phyloP scores from a whole-genome alignment of 2,113 vertebrate genomes.

The Epinephelus lanceolatus region DNA sequence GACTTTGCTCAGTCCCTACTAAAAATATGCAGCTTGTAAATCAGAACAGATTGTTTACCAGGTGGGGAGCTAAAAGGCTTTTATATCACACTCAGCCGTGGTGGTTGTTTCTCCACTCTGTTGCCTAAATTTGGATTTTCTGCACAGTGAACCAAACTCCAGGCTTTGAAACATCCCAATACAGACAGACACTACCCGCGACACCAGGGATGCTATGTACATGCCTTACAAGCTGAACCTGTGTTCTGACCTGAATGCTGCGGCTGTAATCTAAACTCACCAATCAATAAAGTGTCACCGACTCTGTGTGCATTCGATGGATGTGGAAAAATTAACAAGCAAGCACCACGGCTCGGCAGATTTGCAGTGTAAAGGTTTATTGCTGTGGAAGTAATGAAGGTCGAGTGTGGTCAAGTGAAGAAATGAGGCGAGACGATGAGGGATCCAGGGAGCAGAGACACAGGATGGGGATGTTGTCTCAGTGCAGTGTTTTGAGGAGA shows the following conservation, averaged over 20 bases:
- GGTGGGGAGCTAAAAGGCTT: background rate
- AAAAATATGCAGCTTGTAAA: background rate
- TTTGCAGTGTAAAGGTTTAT: slow-evolving; percentile 16
- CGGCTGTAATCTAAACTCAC: slow-evolving; percentile 25
- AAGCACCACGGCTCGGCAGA: slow-evolving; percentile 10
- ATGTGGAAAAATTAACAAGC: slow-evolving; percentile 32
- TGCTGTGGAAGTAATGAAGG: slow-evolving; percentile 34
- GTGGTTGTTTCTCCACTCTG: background rate
- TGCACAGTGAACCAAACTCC: background rate
- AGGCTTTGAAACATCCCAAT: background rate
- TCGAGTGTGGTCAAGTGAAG: slow-evolving; percentile 25
- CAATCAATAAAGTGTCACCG: slow-evolving; percentile 34
- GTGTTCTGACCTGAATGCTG: slow-evolving; percentile 11
- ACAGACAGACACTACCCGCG: background rate
- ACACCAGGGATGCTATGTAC: background rate
- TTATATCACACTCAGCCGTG: background rate
- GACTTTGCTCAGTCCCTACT: background rate
- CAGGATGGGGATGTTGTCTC: background rate
- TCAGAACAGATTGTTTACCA: background rate
- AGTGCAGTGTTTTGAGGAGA: background rate
- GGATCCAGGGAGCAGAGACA: background rate
- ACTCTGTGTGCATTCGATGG: slow-evolving; percentile 23
- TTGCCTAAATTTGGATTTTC: background rate
- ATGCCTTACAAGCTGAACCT: slow-evolving; percentile 32
- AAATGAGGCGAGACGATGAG: slow-evolving; percentile 22